phyloP scores from a whole-genome alignment of 2,888 invertebrate genomes.

The Acanthosepion lycidas region DNA sequence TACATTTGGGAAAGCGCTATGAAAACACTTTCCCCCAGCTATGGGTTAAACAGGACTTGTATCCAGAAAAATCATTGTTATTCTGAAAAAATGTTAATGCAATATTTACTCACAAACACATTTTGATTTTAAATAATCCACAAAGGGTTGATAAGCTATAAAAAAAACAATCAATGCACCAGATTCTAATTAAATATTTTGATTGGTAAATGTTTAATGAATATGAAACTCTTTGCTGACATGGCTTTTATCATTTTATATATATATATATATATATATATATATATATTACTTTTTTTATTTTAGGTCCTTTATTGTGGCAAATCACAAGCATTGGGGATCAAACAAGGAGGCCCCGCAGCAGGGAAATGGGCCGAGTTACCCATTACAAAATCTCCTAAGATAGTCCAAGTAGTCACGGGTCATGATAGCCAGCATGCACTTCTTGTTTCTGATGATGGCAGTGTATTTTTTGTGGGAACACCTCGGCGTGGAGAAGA shows the following conservation, averaged over 20 bases:
- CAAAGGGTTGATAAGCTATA: too few relatives aligned
- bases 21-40: too few relatives aligned
- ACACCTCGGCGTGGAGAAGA: slow-evolving; percentile 94
- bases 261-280: background rate
- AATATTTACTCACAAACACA: too few relatives aligned
- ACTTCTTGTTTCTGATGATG: slow-evolving; percentile 92
- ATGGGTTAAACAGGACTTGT: too few relatives aligned
- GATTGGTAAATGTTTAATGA: too few relatives aligned
- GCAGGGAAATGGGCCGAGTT: slow-evolving; percentile 75
- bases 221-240: background rate
- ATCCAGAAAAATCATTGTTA: too few relatives aligned
- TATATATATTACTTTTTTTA: slow-evolving; percentile 48
- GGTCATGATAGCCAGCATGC: slow-evolving; percentile 96
- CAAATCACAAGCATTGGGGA: slow-evolving; percentile 88
- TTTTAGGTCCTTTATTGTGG: slow-evolving; percentile 87
- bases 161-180: too few relatives aligned
- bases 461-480: slow-evolving; percentile 89
- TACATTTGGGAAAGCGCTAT: too few relatives aligned
- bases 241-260: background rate
- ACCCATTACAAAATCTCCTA: slow-evolving; percentile 83
- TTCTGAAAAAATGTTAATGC: too few relatives aligned
- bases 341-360: slow-evolving; percentile 79
- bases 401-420: slow-evolving; percentile 85
- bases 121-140: too few relatives aligned
- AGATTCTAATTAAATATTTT: too few relatives aligned